Percentiles rank a stretch among this genome's conserved stretches.
Conservation (phyloP, 1,140 invertebrate species). For the Epicauta chinensis region DNA sequence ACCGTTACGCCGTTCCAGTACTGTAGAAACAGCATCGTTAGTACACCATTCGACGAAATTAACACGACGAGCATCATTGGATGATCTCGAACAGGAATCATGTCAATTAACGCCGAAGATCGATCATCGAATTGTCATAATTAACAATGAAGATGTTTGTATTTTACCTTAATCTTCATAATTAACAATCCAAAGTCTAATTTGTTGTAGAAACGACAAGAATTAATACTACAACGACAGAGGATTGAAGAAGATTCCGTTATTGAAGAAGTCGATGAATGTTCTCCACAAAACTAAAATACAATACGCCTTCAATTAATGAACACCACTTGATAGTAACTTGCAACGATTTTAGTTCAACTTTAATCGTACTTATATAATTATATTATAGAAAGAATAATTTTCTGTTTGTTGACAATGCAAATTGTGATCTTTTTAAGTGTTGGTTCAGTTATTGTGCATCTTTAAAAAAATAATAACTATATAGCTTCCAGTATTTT, state of each 20-base stretch:
- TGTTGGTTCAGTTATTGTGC: too few relatives aligned
- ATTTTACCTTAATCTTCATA: too few relatives aligned
- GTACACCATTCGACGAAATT: constrained; percentile 43
- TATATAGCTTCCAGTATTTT: too few relatives aligned
- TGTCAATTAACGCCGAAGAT: constrained; percentile 68
- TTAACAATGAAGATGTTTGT: constrained; percentile 59
- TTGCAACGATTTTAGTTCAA: too few relatives aligned
- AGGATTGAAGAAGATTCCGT: constrained; percentile 53
- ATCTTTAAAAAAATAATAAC: too few relatives aligned
- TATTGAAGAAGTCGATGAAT: constrained; percentile 55
- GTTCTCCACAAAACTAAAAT: constrained; percentile 45
- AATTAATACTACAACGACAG: constrained; percentile 48
- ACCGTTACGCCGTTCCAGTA: constrained; percentile 49
- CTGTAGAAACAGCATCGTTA: constrained; percentile 28
- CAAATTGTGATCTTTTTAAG: too few relatives aligned
- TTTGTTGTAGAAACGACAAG: constrained; percentile 49
- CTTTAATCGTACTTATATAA: too few relatives aligned
- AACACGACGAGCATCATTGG: constrained; percentile 63
- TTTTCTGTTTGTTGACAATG: too few relatives aligned
- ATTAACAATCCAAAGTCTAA: background rate
- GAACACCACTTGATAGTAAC: too few relatives aligned
- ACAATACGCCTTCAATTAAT: background rate
- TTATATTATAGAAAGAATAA: too few relatives aligned
- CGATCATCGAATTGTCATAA: constrained; percentile 68
- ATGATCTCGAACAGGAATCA: constrained; percentile 68